Evolutionary conservation across 2,797 vertebrate genomes (phyloP).

Genomic region (Manis javanica): DNA sequence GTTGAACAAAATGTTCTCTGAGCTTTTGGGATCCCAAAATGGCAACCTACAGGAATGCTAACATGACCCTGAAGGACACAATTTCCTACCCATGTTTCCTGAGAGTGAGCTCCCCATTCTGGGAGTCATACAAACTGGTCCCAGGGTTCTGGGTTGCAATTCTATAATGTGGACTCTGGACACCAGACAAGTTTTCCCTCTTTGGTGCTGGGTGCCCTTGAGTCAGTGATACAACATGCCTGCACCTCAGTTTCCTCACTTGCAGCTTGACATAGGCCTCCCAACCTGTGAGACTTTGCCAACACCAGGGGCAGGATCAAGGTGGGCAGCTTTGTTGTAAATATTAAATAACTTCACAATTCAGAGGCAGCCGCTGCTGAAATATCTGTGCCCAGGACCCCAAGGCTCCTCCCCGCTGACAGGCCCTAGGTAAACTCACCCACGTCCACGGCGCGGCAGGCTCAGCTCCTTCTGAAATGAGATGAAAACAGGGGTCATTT

Average conservation of each 20-base stretch:
- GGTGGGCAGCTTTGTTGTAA: neutral
- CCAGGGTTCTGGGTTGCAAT: neutral
- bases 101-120: neutral
- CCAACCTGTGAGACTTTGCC: neutral
- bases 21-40: neutral
- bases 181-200: neutral
- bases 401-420: neutral
- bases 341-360: neutral
- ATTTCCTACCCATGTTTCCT: neutral
- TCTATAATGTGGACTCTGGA: neutral
- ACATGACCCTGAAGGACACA: neutral
- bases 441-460: conserved; percentile 88
- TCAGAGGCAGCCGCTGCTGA: neutral
- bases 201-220: neutral
- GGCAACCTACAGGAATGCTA: neutral
- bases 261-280: neutral
- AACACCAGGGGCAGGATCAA: neutral
- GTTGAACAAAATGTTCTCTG: neutral
- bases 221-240: neutral
- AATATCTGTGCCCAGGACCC: neutral
- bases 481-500: conserved; percentile 66
- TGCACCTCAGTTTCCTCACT: neutral
- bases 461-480: conserved; percentile 91
- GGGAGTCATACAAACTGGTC: neutral
- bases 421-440: conserved; percentile 84